Evolutionary conservation across 2,888 invertebrate genomes (phyloP).

Genomic region (Drosophila paranaensis): DNA sequence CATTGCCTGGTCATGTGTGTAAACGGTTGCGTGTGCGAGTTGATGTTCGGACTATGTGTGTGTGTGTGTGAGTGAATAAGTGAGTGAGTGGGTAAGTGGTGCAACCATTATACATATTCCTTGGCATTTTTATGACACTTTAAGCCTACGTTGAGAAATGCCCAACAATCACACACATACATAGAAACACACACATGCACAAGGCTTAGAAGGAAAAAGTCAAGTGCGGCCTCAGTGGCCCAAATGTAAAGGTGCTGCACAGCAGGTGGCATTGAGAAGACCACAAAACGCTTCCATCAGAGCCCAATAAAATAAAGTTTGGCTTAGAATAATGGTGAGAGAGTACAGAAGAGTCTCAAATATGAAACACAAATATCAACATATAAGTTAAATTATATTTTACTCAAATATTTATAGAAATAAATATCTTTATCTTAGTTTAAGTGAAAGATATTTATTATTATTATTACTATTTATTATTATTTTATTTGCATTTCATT

Average conservation of each 20-base stretch:
- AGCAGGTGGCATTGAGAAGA: slow-evolving; percentile 18
- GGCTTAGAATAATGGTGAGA: no score
- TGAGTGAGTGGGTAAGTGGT: slow-evolving; percentile 39
- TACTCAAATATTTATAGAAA: no score
- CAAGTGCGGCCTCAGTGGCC: slow-evolving; percentile 37
- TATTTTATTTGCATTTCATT: no score
- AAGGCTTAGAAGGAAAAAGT: slow-evolving; percentile 8
- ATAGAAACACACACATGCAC: background rate
- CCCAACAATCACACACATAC: slow-evolving; percentile 24
- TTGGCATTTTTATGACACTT: slow-evolving; percentile 75
- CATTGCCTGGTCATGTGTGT: slow-evolving; percentile 68
- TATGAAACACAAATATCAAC: no score
- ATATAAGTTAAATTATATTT: no score
- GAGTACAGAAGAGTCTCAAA: no score
- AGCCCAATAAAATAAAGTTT: background rate
- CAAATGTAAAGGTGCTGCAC: background rate
- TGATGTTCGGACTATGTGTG: slow-evolving; percentile 17
- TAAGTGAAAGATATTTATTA: no score
- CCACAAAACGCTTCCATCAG: background rate
- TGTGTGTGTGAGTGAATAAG: slow-evolving; percentile 23
- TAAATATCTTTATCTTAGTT: no score
- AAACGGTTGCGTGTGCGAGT: slow-evolving; percentile 44
- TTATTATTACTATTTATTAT: no score
- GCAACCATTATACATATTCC: slow-evolving; percentile 46
- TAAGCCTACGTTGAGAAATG: slow-evolving; percentile 67